A percentile compares a stretch with the other conserved stretches of the same genome.
Conservation (phyloP, 53 echinoderm and acorn worm genomes). For the Holothuria leucospilota region DNA sequence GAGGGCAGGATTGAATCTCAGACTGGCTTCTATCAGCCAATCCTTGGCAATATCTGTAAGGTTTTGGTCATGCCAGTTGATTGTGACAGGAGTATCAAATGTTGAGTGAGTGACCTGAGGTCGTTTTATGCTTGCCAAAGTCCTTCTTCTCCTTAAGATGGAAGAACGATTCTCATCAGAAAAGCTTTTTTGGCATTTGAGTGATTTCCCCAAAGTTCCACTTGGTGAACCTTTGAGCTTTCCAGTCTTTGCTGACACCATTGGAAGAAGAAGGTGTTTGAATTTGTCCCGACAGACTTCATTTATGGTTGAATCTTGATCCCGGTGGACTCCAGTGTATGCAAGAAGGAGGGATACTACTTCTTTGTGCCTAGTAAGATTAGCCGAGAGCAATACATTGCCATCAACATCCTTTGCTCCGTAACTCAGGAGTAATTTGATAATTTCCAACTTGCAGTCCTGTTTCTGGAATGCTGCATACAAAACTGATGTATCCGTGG, state of each 20-base stretch:
- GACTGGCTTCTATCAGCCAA: constrained; percentile 89
- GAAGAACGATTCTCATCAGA: constrained; percentile 38
- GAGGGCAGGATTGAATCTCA: constrained; percentile 73
- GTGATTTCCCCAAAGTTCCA: constrained; percentile 13
- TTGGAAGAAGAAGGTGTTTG: constrained; percentile 58
- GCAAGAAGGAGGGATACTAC: constrained; percentile 80
- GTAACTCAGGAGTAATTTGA: constrained; percentile 80
- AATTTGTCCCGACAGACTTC: constrained; percentile 76
- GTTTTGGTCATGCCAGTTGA: constrained; percentile 98
- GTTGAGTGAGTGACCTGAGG: constrained; percentile 70
- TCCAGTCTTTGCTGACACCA: constrained; percentile 30
- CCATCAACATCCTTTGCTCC: constrained; percentile 87
- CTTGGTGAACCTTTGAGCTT: constrained; percentile 21
- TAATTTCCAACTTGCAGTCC: constrained; percentile 87
- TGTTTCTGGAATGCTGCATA: constrained; percentile 82
- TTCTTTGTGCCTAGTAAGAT: constrained; percentile 74
- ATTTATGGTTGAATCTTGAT: constrained; percentile 77
- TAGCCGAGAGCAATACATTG: constrained; percentile 83
- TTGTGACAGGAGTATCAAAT: constrained; percentile 86
- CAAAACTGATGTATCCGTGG: constrained; percentile 74
- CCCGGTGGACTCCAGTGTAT: constrained; percentile 90
- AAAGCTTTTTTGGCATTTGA: constrained; percentile 46
- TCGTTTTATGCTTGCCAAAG: constrained; percentile 80
- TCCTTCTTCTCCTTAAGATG: constrained; percentile 75
- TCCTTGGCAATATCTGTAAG: constrained; percentile 77